These are phyloP conservation scores for Agonopterix alstromeriana DNA, from an alignment of 2,888 invertebrate genomes.

Conservation along the genomic window DNA sequence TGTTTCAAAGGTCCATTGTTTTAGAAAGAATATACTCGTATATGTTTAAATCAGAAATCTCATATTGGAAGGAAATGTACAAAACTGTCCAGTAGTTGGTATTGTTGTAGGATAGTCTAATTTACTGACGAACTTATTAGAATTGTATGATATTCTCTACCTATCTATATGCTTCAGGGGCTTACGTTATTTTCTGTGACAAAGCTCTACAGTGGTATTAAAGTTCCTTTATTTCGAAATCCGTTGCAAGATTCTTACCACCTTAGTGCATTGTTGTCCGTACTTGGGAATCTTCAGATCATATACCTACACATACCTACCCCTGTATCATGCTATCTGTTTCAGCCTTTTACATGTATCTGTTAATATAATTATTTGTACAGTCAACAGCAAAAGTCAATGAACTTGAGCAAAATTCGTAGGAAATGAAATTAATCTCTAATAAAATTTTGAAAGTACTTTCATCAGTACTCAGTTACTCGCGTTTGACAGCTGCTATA, in stretches of 20 bases:
- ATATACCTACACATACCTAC: neutral
- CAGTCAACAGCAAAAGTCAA: too few relatives aligned
- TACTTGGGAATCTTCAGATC: neutral
- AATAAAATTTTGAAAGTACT: too few relatives aligned
- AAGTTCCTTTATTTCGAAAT: slow-evolving; percentile 1
- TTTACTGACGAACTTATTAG: slow-evolving; percentile 33
- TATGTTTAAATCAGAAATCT: too few relatives aligned
- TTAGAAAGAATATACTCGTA: too few relatives aligned
- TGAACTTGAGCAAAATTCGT: too few relatives aligned
- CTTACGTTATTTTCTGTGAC: slow-evolving; percentile 26
- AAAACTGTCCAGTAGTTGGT: too few relatives aligned
- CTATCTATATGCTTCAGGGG: slow-evolving; percentile 44
- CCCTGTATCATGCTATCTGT: neutral
- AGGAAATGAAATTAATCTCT: too few relatives aligned
- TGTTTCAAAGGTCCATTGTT: too few relatives aligned
- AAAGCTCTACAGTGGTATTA: slow-evolving; percentile 39
- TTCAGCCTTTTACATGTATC: slow-evolving; percentile 2
- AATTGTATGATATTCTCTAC: slow-evolving; percentile 18
- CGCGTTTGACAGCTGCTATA: too few relatives aligned
- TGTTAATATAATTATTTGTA: neutral
- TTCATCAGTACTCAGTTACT: too few relatives aligned
- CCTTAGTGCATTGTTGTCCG: slow-evolving; percentile 33
- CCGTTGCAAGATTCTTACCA: slow-evolving; percentile 16
- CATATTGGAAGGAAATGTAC: too few relatives aligned
- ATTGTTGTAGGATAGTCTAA: slow-evolving; percentile 30